Percentiles rank a stretch among this genome's conserved stretches.
These are phyloP conservation scores for Nilaparvata lugens DNA, from an alignment of 1,140 invertebrate species.

Conservation along the genomic window DNA sequence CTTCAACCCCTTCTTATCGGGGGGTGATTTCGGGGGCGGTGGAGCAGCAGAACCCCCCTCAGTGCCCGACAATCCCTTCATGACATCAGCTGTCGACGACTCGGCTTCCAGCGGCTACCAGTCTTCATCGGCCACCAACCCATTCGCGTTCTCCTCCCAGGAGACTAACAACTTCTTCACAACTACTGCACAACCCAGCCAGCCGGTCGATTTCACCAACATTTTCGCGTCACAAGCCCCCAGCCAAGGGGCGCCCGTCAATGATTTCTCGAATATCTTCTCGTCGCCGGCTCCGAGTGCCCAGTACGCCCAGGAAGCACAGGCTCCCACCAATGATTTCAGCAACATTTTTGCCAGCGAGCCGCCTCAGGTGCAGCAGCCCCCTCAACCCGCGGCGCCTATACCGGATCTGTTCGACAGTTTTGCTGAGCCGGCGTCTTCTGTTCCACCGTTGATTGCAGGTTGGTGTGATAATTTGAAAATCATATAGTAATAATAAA, in stretches of 20 bases:
- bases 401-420: not conserved
- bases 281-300: not conserved
- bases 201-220: conserved; percentile 18
- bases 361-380: not conserved
- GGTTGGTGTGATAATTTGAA: not conserved
- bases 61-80: conserved; percentile 47
- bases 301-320: not conserved
- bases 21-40: conserved; percentile 35
- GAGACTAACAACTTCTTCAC: conserved; percentile 24
- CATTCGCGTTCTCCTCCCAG: conserved; percentile 43
- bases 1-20: conserved; percentile 65
- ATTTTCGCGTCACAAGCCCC: conserved; percentile 17
- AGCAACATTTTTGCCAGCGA: not conserved
- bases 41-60: conserved; percentile 26
- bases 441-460: not conserved
- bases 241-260: not conserved
- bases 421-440: not conserved
- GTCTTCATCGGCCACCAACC: conserved; percentile 38
- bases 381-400: not conserved
- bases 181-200: not conserved
- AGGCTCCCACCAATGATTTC: not conserved
- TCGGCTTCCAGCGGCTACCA: conserved; percentile 14
- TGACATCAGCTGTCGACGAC: conserved; percentile 30
- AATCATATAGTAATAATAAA: no score
- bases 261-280: conserved; percentile 9